A percentile compares a stretch with the other conserved stretches of the same genome.
Conservation (phyloP, 2,797 vertebrate genomes). For the Euphonia xanthogaster region DNA sequence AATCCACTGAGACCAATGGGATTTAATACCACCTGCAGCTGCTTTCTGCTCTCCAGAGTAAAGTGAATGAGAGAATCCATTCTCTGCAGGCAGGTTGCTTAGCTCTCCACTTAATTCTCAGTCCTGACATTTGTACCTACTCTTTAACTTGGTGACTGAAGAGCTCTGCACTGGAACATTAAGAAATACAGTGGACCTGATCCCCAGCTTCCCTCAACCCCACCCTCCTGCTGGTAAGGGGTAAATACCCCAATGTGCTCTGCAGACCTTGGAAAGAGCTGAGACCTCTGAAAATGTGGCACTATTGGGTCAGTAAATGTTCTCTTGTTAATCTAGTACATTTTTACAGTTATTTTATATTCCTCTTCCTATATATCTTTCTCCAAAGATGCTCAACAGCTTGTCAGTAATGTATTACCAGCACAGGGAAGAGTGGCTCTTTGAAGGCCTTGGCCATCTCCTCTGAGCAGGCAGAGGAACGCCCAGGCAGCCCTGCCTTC, state of each 20-base stretch:
- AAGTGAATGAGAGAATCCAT: background rate
- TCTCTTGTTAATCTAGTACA: background rate
- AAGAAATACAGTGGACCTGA: background rate
- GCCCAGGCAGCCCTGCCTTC: background rate
- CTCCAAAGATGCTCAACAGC: background rate
- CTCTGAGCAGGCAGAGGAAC: background rate
- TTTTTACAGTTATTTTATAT: background rate
- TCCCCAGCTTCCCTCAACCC: background rate
- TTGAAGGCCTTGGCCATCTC: background rate
- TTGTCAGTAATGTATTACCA: background rate
- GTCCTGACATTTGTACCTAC: background rate
- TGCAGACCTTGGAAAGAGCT: background rate
- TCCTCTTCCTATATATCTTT: background rate
- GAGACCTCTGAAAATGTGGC: background rate
- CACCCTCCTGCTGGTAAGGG: background rate
- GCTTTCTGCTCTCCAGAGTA: slow-evolving; percentile 26
- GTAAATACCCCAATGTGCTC: background rate
- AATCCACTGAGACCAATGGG: slow-evolving; percentile 50
- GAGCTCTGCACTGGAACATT: background rate
- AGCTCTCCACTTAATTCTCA: background rate
- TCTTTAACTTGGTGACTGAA: background rate
- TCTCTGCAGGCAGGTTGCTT: background rate
- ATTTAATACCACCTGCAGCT: slow-evolving; percentile 60
- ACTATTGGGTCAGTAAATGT: background rate
- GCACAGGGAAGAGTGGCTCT: background rate